Base-by-base conservation (phyloP, 2,888 invertebrate species). In the Gryllus longicercus region DNA sequence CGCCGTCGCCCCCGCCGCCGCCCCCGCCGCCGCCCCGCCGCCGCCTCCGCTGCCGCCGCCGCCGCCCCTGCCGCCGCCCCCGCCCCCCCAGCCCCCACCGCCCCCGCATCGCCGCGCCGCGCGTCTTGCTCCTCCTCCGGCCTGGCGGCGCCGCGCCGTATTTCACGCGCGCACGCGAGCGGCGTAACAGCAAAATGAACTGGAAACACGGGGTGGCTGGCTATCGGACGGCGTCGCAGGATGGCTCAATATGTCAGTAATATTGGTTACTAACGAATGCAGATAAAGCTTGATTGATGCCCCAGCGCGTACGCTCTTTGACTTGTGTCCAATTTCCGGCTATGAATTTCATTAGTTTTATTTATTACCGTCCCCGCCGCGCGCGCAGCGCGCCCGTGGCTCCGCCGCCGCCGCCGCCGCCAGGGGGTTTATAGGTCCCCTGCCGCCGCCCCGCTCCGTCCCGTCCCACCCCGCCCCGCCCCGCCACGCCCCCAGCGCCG, bases 201-300 rank as follows among this genome's bases (percentile, higher is more conserved):
- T 63, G 63, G 63, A 63, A 63, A 16, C 63, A 16, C 63, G 63
- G n/a, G 63, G 63, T n/a, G 14, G 63, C 63, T n/a, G 14, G 16
- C 63, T 63, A 63, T 63, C 63, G 63, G 14, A 4, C 38, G 38
- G 38, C 63, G 63, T 11, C 63, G 16, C 63, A 18, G 63, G 63
- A 63, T 63, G 63, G 63, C 16, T 63, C 63, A 63, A 63, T 63
- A 63, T 63, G 63, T 63, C 63, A 63, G 63, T 63, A 63, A 63
- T 63, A 63, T 63, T 63, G 63, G 63, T 63, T 63, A n/a, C 63
- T 63, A 63, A 63, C 63, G 63, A 63, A 63, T 63, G 63, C 63
- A 63, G 63, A 63, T 63, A 63, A 63, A 63, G 63, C 14, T 63
- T 63, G 63, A 63, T 63, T 63, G 63, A 63, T 63, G 63, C n/a